Conservation (phyloP, 2,797 vertebrate genomes). For the Thripadectes ignobilis region DNA sequence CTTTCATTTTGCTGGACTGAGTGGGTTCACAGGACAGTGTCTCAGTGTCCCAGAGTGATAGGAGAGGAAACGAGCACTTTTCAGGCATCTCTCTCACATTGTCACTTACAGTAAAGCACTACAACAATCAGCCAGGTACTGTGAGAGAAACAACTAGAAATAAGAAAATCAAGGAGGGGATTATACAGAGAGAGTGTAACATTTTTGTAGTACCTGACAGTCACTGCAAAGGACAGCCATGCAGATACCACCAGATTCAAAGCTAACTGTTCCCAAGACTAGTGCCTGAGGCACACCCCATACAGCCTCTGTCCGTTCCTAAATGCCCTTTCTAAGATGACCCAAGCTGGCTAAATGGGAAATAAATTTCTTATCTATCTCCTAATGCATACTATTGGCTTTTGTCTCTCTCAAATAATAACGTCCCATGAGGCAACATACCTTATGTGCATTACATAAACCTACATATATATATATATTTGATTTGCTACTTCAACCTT, state of each 20-base stretch:
- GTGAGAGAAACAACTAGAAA: background rate
- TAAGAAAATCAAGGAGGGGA: background rate
- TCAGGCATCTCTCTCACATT: background rate
- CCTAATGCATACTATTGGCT: background rate
- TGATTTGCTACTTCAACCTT: slow-evolving; percentile 6
- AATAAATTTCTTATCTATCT: slow-evolving; percentile 8
- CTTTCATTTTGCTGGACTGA: background rate
- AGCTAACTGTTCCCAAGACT: background rate
- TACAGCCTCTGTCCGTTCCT: background rate
- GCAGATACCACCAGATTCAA: background rate
- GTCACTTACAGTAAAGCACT: background rate
- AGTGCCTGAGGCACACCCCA: background rate
- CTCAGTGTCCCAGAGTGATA: background rate
- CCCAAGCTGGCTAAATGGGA: background rate
- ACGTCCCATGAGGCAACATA: background rate
- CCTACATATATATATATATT: background rate
- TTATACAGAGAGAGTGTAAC: background rate
- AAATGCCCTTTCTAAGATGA: background rate
- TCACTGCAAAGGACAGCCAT: background rate
- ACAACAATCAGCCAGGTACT: background rate
- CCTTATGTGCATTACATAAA: background rate
- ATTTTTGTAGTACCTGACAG: background rate
- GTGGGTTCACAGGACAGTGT: background rate
- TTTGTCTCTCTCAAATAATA: background rate
- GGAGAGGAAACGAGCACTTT: background rate